Conservation (phyloP, 1,140 invertebrate species). For the Macrostomum lignano region DNA sequence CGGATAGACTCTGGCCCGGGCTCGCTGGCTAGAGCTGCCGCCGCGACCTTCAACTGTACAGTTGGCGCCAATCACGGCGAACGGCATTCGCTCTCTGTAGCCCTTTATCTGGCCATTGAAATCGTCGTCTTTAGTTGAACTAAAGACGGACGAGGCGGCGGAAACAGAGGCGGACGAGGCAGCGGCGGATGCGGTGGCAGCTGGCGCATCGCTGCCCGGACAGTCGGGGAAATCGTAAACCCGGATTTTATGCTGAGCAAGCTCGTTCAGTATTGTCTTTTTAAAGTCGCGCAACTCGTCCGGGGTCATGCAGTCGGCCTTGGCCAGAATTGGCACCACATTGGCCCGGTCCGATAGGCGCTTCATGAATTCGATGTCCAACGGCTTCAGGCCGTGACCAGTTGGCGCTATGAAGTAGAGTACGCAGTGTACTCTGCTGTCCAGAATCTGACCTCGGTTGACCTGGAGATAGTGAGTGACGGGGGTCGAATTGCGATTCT, state of each 20-base stretch:
- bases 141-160: too few species aligned
- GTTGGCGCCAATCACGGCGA: conserved; percentile 86
- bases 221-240: conserved; percentile 82
- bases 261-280: conserved; percentile 74
- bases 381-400: conserved; percentile 62
- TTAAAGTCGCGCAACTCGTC: conserved; percentile 71
- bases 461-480: too few species aligned
- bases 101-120: conserved; percentile 2
- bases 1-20: conserved; percentile 60
- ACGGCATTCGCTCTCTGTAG: conserved; percentile 40
- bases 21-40: conserved; percentile 15
- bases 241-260: conserved; percentile 83
- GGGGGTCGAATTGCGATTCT: too few species aligned
- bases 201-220: conserved; percentile 31
- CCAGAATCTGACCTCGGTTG: conserved; percentile 47
- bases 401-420: conserved; percentile 76
- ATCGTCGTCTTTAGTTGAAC: too few species aligned
- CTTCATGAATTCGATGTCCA: conserved; percentile 87
- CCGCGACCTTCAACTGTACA: conserved; percentile 48
- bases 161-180: conserved; percentile 1
- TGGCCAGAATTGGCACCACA: conserved; percentile 77
- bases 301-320: conserved; percentile 77
- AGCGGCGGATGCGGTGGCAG: background rate
- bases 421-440: conserved; percentile 69
- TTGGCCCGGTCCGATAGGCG: conserved; percentile 87